These are phyloP conservation scores for Bombylius major DNA, from an alignment of 2,888 invertebrate genomes.

Conservation along the genomic window DNA sequence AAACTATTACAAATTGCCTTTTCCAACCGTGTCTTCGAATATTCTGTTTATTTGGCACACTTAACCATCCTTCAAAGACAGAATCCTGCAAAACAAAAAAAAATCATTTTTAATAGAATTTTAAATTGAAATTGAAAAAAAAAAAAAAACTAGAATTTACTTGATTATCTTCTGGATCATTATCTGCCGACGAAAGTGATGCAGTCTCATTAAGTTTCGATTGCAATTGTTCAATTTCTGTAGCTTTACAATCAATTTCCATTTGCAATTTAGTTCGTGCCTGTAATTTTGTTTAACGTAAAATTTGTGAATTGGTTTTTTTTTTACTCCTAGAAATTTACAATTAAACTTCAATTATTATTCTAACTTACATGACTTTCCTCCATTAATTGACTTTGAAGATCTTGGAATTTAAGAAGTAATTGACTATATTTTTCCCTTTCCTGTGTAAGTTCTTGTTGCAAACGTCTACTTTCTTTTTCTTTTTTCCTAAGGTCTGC, in stretches of 20 bases:
- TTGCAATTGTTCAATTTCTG: conserved; percentile 85
- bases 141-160: conserved; percentile 17
- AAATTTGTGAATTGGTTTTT: neutral
- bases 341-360: no score
- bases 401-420: conserved; percentile 73
- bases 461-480: conserved; percentile 86
- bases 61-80: conserved; percentile 90
- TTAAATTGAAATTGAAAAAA: neutral
- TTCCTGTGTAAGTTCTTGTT: conserved; percentile 87
- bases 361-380: conserved; percentile 51
- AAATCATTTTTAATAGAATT: conserved; percentile 6
- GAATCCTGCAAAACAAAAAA: conserved; percentile 43
- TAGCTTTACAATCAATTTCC: conserved; percentile 95
- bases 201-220: conserved; percentile 83
- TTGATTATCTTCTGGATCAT: conserved; percentile 61
- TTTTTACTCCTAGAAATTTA: neutral
- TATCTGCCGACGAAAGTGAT: conserved; percentile 81
- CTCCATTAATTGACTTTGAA: conserved; percentile 68
- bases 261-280: conserved; percentile 67
- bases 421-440: conserved; percentile 88
- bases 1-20: conserved; percentile 93
- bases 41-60: conserved; percentile 90
- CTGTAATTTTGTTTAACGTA: conserved; percentile 14
- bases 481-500: conserved; percentile 78
- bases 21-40: conserved; percentile 93